Evolutionary conservation across 2,888 invertebrate species (phyloP).

Genomic region (Nephrotoma appendiculata): DNA sequence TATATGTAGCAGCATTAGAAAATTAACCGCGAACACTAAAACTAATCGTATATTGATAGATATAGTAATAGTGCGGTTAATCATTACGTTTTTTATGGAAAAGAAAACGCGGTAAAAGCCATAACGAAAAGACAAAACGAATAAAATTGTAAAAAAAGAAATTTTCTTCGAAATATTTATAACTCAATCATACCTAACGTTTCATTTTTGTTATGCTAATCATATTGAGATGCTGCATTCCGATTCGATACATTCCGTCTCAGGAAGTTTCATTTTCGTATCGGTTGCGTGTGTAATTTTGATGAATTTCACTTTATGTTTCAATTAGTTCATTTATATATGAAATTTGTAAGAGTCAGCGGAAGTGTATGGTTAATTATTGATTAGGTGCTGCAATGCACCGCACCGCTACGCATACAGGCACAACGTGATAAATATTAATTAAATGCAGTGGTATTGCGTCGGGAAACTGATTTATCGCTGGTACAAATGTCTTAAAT

Average conservation of each 20-base stretch:
- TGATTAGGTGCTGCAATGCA: neutral
- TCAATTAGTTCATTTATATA: neutral
- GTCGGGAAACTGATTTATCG: no score
- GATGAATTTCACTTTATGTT: neutral
- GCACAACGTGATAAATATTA: neutral
- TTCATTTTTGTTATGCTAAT: neutral
- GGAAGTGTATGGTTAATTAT: neutral
- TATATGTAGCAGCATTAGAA: neutral
- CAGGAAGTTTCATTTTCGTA: neutral
- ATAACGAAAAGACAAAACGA: neutral
- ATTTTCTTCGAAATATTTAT: neutral
- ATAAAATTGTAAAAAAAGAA: neutral
- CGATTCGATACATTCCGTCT: neutral
- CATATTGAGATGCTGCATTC: neutral
- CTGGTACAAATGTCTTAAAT: neutral
- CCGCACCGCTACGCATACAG: no score
- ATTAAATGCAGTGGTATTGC: no score
- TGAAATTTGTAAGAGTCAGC: neutral
- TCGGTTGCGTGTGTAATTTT: neutral
- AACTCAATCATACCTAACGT: neutral
- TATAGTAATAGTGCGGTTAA: neutral
- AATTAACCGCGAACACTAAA: neutral
- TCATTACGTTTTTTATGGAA: neutral
- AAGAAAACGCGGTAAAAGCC: neutral
- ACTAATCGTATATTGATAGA: no score